Conservation (phyloP, 1,140 invertebrate species). For the Papilio aristodemus region DNA sequence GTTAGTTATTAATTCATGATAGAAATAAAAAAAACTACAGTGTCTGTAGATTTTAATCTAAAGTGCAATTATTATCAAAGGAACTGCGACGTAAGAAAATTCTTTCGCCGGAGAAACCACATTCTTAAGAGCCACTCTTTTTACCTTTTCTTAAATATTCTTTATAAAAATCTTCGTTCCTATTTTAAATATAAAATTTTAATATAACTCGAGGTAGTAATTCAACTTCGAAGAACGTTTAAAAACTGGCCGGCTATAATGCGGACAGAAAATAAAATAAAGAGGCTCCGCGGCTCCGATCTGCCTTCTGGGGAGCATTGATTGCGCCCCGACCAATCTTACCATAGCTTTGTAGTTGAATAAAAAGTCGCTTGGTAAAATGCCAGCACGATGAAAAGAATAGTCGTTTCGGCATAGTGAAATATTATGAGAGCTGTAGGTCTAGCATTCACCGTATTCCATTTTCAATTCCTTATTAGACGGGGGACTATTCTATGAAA, state of each 20-base stretch:
- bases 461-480: slow-evolving; percentile 31
- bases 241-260: slow-evolving; percentile 55
- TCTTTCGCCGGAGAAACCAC: slow-evolving; percentile 2
- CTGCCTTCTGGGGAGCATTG: slow-evolving; percentile 65
- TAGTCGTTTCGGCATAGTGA: slow-evolving; percentile 56
- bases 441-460: slow-evolving; percentile 35
- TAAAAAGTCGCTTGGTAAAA: slow-evolving; percentile 75
- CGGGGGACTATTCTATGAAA: slow-evolving; percentile 10
- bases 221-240: slow-evolving; percentile 52
- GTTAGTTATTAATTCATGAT: not conserved
- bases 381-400: slow-evolving; percentile 70
- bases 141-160: slow-evolving; percentile 16
- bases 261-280: slow-evolving; percentile 58
- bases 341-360: slow-evolving; percentile 66
- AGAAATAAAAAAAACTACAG: not conserved
- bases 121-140: slow-evolving; percentile 9
- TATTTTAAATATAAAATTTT: slow-evolving; percentile 29
- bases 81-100: slow-evolving; percentile 2
- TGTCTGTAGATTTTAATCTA: not conserved
- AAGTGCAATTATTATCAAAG: slow-evolving; percentile 15
- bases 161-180: slow-evolving; percentile 15
- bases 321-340: slow-evolving; percentile 64
- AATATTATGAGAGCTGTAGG: slow-evolving; percentile 53
- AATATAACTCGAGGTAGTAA: slow-evolving; percentile 41
- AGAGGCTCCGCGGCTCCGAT: slow-evolving; percentile 57